Percentiles rank a stretch among this genome's conserved stretches.
phyloP scores from a whole-genome alignment of 2,888 invertebrate genomes.

The Drosophila cognata region DNA sequence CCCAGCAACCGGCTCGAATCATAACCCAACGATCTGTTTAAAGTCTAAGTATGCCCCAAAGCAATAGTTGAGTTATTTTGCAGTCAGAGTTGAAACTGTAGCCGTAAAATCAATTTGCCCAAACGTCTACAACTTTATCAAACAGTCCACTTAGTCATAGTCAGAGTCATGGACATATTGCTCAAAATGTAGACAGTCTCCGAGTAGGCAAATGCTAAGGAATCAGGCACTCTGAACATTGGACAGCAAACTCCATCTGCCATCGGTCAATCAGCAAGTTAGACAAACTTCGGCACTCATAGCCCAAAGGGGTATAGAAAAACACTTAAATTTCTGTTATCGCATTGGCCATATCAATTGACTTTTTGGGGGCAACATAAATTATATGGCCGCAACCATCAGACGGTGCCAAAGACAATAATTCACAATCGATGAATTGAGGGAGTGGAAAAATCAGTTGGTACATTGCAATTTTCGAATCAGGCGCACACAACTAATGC shows the following conservation, averaged over 20 bases:
- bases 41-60: slow-evolving; percentile 76
- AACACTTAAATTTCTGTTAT: slow-evolving; percentile 73
- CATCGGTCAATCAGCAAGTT: slow-evolving; percentile 54
- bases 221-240: slow-evolving; percentile 41
- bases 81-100: slow-evolving; percentile 60
- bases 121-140: slow-evolving; percentile 83
- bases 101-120: slow-evolving; percentile 83
- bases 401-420: slow-evolving; percentile 70
- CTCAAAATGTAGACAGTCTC: slow-evolving; percentile 22
- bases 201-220: slow-evolving; percentile 53
- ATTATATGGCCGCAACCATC: slow-evolving; percentile 57
- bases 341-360: slow-evolving; percentile 74
- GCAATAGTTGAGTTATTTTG: slow-evolving; percentile 73
- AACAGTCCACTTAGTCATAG: slow-evolving; percentile 56
- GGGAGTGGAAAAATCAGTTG: slow-evolving; percentile 33
- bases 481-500: slow-evolving; percentile 81
- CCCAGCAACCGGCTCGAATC: slow-evolving; percentile 51
- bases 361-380: slow-evolving; percentile 74
- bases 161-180: slow-evolving; percentile 21
- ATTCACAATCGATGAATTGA: slow-evolving; percentile 57
- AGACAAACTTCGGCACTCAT: slow-evolving; percentile 34
- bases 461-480: slow-evolving; percentile 81
- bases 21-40: slow-evolving; percentile 72
- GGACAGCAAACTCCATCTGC: slow-evolving; percentile 50
- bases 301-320: slow-evolving; percentile 56